phyloP scores from a whole-genome alignment of 1,140 invertebrate species.

The Ips nitidus region DNA sequence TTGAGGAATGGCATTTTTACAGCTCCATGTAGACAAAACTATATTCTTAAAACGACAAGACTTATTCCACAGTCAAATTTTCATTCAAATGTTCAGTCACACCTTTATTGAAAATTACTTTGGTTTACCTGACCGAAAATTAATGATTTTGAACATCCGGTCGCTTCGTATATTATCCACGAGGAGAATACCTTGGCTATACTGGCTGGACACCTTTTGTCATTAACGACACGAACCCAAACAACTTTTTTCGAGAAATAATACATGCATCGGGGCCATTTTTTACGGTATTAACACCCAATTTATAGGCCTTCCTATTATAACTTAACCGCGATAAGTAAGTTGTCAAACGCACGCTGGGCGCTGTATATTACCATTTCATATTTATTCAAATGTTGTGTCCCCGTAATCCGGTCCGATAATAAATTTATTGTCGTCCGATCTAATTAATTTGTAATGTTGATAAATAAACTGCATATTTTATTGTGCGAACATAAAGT shows the following conservation, averaged over 20 bases:
- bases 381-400: slow-evolving; percentile 23
- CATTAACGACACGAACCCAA: slow-evolving; percentile 23
- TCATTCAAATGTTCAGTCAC: no score
- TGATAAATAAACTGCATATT: slow-evolving; percentile 27
- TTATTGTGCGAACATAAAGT: slow-evolving; percentile 12
- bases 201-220: slow-evolving; percentile 14
- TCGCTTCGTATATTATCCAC: no score
- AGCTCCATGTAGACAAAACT: no score
- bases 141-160: no score
- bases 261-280: slow-evolving; percentile 16
- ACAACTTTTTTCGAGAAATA: slow-evolving; percentile 19
- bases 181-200: no score
- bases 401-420: slow-evolving; percentile 15
- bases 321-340: slow-evolving; percentile 21
- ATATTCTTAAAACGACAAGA: no score
- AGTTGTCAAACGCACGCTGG: slow-evolving; percentile 27
- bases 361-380: slow-evolving; percentile 5
- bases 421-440: slow-evolving; percentile 27
- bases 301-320: slow-evolving; percentile 26
- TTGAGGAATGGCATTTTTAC: no score
- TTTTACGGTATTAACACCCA: slow-evolving; percentile 28
- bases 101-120: no score
- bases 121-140: no score
- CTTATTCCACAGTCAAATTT: no score
- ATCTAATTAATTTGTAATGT: slow-evolving; percentile 29